phyloP scores from a whole-genome alignment of 2,888 invertebrate genomes.

The Drosophila antonietae region DNA sequence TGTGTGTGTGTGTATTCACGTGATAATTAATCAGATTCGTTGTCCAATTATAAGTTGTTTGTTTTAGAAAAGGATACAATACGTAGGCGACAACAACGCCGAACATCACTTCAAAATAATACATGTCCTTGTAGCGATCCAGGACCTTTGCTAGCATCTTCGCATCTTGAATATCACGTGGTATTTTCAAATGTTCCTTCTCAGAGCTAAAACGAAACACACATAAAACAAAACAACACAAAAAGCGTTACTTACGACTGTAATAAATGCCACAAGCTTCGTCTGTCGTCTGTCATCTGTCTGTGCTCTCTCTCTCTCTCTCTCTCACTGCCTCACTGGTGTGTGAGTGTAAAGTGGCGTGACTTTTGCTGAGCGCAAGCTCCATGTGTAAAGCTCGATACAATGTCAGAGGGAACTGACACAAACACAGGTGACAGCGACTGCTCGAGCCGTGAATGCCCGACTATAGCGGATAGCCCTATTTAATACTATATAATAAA shows the following conservation, averaged over 20 bases:
- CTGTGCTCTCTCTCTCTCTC: too few relatives aligned
- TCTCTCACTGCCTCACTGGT: background rate
- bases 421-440: constrained; percentile 7
- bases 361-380: constrained; percentile 39
- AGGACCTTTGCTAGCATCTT: constrained; percentile 96
- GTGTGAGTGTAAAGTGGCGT: constrained; percentile 55
- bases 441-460: background rate
- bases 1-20: background rate
- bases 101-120: constrained; percentile 95
- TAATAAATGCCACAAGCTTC: constrained; percentile 32
- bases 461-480: constrained; percentile 1
- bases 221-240: background rate
- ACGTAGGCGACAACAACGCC: constrained; percentile 96
- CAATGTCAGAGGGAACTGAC: constrained; percentile 10
- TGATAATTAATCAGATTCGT: background rate
- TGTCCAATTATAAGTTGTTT: background rate
- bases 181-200: constrained; percentile 93
- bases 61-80: constrained; percentile 95
- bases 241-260: constrained; percentile 24
- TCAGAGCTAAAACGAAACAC: constrained; percentile 88
- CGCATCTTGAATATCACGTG: constrained; percentile 97
- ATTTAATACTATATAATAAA: constrained; percentile 4
- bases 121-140: constrained; percentile 95
- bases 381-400: constrained; percentile 19
- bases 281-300: background rate